Conservation (phyloP, 2,888 invertebrate genomes). For the Scaptomyza caliginosa region DNA sequence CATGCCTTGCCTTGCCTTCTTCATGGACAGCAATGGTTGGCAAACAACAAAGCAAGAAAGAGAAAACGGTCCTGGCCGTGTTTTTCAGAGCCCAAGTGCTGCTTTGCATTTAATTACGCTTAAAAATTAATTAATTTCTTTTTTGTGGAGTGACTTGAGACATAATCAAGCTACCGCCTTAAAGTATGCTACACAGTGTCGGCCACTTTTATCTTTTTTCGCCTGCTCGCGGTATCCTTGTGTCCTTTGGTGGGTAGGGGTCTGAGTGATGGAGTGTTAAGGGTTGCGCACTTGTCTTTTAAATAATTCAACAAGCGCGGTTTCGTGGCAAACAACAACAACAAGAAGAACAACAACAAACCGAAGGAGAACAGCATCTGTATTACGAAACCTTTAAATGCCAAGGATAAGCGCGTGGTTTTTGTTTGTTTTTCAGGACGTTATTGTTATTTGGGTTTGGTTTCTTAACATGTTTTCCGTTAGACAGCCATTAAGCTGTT, state of each 20-base stretch:
- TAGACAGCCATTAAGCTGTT: not conserved
- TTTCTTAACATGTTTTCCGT: slow-evolving; percentile 22
- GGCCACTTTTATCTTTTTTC: slow-evolving; percentile 63
- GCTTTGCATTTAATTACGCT: slow-evolving; percentile 79
- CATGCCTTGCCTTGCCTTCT: slow-evolving; percentile 5
- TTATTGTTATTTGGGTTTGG: slow-evolving; percentile 2
- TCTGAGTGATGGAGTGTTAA: not conserved
- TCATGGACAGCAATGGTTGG: not conserved
- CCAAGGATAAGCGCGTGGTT: slow-evolving; percentile 66
- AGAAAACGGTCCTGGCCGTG: slow-evolving; percentile 38
- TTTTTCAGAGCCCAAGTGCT: slow-evolving; percentile 57
- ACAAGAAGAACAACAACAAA: too few relatives aligned
- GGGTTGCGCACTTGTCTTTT: slow-evolving; percentile 66
- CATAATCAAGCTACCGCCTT: slow-evolving; percentile 72
- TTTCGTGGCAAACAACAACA: slow-evolving; percentile 44
- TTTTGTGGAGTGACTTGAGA: slow-evolving; percentile 76
- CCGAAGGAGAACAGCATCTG: slow-evolving; percentile 20
- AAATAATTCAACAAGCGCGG: slow-evolving; percentile 76
- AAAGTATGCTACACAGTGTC: slow-evolving; percentile 67
- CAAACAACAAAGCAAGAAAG: not conserved
- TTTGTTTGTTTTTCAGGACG: not conserved
- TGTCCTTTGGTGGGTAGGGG: not conserved
- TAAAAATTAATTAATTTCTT: slow-evolving; percentile 79
- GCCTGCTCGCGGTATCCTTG: slow-evolving; percentile 59
- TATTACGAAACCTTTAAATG: slow-evolving; percentile 62